Conservation (phyloP, 2,888 invertebrate genomes). For the Mythimna albipuncta region DNA sequence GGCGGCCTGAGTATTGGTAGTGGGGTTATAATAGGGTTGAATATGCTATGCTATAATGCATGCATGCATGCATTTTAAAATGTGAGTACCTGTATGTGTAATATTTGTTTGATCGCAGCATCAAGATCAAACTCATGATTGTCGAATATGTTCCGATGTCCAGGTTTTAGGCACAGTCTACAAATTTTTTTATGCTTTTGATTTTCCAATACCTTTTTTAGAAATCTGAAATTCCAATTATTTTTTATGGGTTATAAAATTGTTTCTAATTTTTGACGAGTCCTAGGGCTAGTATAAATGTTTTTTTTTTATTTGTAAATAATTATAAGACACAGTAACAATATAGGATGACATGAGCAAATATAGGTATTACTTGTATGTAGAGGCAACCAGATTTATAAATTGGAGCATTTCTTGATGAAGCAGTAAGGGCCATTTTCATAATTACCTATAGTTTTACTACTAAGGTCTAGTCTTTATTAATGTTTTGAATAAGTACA, state of each 20-base stretch:
- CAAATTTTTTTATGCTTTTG: constrained; percentile 56
- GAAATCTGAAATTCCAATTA: constrained; percentile 37
- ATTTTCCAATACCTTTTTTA: constrained; percentile 43
- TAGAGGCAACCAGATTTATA: background rate
- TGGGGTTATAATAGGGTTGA: too few relatives aligned
- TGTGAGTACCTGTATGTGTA: constrained; percentile 67
- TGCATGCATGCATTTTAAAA: background rate
- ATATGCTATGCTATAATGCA: too few relatives aligned
- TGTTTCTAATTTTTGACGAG: too few relatives aligned
- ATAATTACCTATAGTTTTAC: too few relatives aligned
- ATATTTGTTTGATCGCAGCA: constrained; percentile 58
- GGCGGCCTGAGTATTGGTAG: too few relatives aligned
- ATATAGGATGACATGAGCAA: too few relatives aligned
- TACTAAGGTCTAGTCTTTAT: too few relatives aligned
- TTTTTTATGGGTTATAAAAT: background rate
- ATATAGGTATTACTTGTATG: too few relatives aligned
- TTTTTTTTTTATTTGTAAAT: too few relatives aligned
- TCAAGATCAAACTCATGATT: constrained; percentile 57
- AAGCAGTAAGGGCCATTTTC: background rate
- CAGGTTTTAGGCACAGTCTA: constrained; percentile 68
- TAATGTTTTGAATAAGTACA: too few relatives aligned
- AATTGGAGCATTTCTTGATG: background rate
- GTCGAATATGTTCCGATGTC: constrained; percentile 60
- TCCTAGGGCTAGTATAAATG: too few relatives aligned
- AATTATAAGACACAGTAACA: too few relatives aligned